Conservation (phyloP, 1,140 invertebrate genomes). For the Drosophila parabipectinata region DNA sequence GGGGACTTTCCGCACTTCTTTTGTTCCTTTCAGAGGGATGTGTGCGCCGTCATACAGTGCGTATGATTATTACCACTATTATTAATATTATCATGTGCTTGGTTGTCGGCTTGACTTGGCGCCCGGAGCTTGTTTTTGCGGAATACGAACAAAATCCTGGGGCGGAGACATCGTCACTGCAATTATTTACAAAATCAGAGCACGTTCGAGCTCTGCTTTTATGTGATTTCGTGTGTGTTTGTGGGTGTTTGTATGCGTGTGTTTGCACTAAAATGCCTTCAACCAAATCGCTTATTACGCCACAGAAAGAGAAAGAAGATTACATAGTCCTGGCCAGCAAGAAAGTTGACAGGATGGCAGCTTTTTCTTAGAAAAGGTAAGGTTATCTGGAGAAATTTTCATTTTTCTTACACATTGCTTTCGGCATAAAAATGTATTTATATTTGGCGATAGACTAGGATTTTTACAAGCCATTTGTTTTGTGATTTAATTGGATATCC, state of each 20-base stretch:
- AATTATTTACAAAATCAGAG: slow-evolving; percentile 81
- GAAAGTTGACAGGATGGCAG: slow-evolving; percentile 46
- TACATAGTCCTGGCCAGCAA: slow-evolving; percentile 5
- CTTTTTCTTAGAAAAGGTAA: background rate
- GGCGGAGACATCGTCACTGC: slow-evolving; percentile 64
- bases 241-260: slow-evolving; percentile 25
- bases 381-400: slow-evolving; percentile 1
- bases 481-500: slow-evolving; percentile 6
- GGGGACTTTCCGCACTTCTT: slow-evolving; percentile 26
- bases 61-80: slow-evolving; percentile 82
- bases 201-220: slow-evolving; percentile 77
- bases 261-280: slow-evolving; percentile 69
- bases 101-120: slow-evolving; percentile 33
- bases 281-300: slow-evolving; percentile 71
- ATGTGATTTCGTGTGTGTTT: slow-evolving; percentile 64
- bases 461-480: slow-evolving; percentile 25
- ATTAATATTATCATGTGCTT: slow-evolving; percentile 79
- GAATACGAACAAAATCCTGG: slow-evolving; percentile 10
- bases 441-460: slow-evolving; percentile 5
- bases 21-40: slow-evolving; percentile 18
- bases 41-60: slow-evolving; percentile 70
- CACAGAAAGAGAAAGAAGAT: slow-evolving; percentile 31
- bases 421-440: slow-evolving; percentile 12
- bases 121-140: slow-evolving; percentile 50
- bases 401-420: background rate